phyloP scores from a whole-genome alignment of 1,140 invertebrate genomes.

The Trichomalopsis sarcophagae region DNA sequence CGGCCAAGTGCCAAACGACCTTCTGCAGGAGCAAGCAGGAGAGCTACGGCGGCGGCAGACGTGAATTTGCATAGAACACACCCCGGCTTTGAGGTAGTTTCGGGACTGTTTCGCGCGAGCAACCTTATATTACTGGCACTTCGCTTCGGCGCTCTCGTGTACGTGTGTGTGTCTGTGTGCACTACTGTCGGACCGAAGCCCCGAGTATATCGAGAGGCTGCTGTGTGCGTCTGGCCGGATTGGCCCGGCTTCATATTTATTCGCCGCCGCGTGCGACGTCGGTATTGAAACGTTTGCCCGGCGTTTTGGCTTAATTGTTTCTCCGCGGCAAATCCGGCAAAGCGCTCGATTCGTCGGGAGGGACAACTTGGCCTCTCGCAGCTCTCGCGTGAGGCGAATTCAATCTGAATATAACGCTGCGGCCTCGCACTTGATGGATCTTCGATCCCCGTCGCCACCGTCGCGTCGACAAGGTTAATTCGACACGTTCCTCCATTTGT shows the following conservation, averaged over 20 bases:
- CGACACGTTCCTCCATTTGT: not conserved
- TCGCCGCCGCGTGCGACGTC: not conserved
- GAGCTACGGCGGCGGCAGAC: not conserved
- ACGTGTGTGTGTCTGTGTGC: too few relatives aligned
- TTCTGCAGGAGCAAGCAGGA: not conserved
- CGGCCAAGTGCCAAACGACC: constrained; percentile 24
- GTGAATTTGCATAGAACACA: constrained; percentile 23
- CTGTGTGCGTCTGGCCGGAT: not conserved
- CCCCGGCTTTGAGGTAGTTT: constrained; percentile 21
- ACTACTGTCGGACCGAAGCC: too few relatives aligned
- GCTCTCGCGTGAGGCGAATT: not conserved
- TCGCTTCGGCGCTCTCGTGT: not conserved
- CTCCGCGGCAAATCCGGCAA: not conserved
- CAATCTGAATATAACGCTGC: not conserved
- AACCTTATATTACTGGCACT: constrained; percentile 23
- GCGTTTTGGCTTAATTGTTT: not conserved
- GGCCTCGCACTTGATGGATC: not conserved
- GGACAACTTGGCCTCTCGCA: too few relatives aligned
- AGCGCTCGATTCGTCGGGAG: not conserved
- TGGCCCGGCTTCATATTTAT: not conserved
- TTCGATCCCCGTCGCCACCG: not conserved
- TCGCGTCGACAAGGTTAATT: not conserved
- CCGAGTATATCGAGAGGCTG: constrained; percentile 45
- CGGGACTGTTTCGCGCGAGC: not conserved
- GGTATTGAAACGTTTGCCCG: not conserved